A percentile compares a stretch with the other conserved stretches of the same genome.
These are phyloP conservation scores for Caradrina clavipalpis DNA, from an alignment of 2,888 invertebrate species.

Conservation along the genomic window DNA sequence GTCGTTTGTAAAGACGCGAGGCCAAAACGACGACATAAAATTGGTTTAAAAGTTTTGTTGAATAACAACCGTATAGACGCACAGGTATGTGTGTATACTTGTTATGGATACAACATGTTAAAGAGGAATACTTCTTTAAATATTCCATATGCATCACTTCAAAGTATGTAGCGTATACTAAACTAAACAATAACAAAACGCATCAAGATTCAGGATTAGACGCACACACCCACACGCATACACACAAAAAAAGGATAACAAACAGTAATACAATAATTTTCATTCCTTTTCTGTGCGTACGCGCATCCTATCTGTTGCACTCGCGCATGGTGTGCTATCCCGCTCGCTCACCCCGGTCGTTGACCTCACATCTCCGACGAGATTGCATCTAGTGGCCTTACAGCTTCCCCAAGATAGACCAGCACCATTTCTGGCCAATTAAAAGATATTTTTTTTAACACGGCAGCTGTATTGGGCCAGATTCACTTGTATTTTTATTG, in stretches of 20 bases:
- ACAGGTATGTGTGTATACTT: conserved; percentile 51
- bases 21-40: conserved; percentile 71
- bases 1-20: conserved; percentile 68
- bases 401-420: conserved; percentile 88
- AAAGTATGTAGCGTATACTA: conserved; percentile 68
- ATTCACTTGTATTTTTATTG: conserved; percentile 38
- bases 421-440: conserved; percentile 87
- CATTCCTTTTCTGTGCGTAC: conserved; percentile 90
- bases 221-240: conserved; percentile 72
- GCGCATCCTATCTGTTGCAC: conserved; percentile 83
- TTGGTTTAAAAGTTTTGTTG: conserved; percentile 68
- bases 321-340: conserved; percentile 78
- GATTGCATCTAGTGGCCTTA: conserved; percentile 90
- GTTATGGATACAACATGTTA: conserved; percentile 62
- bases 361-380: conserved; percentile 89
- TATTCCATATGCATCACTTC: conserved; percentile 73
- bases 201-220: conserved; percentile 78
- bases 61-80: conserved; percentile 62
- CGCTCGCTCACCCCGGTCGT: conserved; percentile 81
- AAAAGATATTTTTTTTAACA: conserved; percentile 79
- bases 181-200: conserved; percentile 81
- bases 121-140: conserved; percentile 69
- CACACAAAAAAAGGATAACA: conserved; percentile 82
- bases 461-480: conserved; percentile 54
- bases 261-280: conserved; percentile 89